Conservation (phyloP, 1,140 invertebrate genomes). For the Coptotermes formosanus region DNA sequence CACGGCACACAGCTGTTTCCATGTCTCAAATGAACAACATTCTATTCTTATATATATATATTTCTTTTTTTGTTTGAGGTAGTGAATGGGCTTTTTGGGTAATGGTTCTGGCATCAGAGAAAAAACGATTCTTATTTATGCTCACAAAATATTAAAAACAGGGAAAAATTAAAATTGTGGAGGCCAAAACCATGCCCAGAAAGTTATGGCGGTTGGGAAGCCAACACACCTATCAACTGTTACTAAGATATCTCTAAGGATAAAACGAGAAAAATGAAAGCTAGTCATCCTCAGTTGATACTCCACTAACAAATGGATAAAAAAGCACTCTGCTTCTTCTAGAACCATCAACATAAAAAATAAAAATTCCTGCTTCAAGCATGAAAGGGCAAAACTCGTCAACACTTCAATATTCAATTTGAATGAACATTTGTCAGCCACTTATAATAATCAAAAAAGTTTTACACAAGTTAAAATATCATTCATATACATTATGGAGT, state of each 20-base stretch:
- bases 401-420: neutral
- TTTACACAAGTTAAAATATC: neutral
- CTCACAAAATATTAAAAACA: neutral
- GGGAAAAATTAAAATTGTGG: neutral
- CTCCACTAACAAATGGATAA: neutral
- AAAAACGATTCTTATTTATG: neutral
- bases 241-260: neutral
- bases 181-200: slow-evolving; percentile 2
- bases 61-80: neutral
- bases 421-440: neutral
- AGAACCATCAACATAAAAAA: neutral
- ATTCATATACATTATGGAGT: neutral
- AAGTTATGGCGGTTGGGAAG: neutral
- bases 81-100: neutral
- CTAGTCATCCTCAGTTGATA: neutral
- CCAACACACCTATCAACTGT: neutral
- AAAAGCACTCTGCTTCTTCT: slow-evolving; percentile 15
- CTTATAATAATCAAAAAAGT: neutral
- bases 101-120: neutral
- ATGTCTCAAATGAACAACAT: neutral
- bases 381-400: neutral
- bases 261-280: neutral
- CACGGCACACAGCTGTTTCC: neutral
- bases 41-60: neutral
- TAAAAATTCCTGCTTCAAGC: slow-evolving; percentile 1